A percentile compares a stretch with the other conserved stretches of the same genome.
These are phyloP conservation scores for Philonicus albiceps DNA, from an alignment of 2,888 invertebrate genomes.

Conservation along the genomic window DNA sequence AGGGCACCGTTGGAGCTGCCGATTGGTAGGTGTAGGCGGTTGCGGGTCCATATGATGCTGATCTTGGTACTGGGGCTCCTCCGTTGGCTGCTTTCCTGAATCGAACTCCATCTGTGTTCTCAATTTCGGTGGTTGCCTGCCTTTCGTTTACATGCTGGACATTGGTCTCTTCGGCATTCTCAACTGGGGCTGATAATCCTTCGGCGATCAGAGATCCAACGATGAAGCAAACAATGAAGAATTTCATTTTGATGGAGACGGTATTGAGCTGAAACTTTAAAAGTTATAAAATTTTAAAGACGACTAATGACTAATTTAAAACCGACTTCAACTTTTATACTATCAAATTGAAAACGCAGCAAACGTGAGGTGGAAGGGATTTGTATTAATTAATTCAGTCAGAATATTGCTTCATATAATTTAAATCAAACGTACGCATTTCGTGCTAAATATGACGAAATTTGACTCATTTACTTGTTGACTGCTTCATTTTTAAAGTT, in stretches of 20 bases:
- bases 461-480: background rate
- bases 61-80: background rate
- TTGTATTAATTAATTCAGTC: background rate
- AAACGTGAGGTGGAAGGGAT: background rate
- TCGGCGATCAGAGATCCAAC: background rate
- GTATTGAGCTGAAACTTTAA: background rate
- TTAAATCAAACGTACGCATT: background rate
- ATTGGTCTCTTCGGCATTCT: background rate
- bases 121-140: background rate
- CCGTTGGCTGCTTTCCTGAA: background rate
- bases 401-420: background rate
- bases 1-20: constrained; percentile 27
- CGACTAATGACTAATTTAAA: background rate
- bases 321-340: background rate
- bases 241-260: constrained; percentile 1
- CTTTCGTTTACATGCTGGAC: background rate
- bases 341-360: constrained; percentile 13
- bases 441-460: background rate
- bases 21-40: constrained; percentile 1
- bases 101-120: background rate
- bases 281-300: background rate
- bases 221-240: background rate
- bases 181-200: background rate
- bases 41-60: background rate
- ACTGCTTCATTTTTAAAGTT: background rate